phyloP scores from a whole-genome alignment of 2,888 invertebrate genomes.

The Furcula furcula region DNA sequence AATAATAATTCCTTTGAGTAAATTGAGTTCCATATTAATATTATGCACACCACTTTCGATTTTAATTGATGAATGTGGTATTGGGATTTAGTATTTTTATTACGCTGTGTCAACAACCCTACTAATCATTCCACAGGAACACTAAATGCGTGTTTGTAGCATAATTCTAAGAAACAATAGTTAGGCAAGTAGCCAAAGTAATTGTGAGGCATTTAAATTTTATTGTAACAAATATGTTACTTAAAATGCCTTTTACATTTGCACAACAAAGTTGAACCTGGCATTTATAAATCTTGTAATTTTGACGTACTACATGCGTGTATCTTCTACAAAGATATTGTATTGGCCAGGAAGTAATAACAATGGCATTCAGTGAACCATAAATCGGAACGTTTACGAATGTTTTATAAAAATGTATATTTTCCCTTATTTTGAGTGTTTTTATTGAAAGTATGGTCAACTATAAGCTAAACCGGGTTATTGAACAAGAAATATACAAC shows the following conservation, averaged over 20 bases:
- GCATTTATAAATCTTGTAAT: background rate
- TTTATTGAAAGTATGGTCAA: too few relatives aligned
- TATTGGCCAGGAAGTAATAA: background rate
- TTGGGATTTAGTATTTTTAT: background rate
- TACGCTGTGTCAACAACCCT: background rate
- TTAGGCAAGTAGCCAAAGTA: constrained; percentile 14
- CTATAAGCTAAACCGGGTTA: too few relatives aligned
- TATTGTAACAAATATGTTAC: background rate
- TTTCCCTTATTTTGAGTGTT: too few relatives aligned
- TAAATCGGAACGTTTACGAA: too few relatives aligned
- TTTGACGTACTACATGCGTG: background rate
- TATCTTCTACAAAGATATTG: too few relatives aligned
- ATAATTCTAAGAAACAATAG: constrained; percentile 4
- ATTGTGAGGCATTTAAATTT: background rate
- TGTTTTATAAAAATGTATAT: too few relatives aligned
- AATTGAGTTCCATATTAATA: too few relatives aligned
- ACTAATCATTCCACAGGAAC: constrained; percentile 7
- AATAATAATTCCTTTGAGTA: too few relatives aligned
- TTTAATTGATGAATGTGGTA: background rate
- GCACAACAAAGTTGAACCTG: background rate
- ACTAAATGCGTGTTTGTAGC: constrained; percentile 7
- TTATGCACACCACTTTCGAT: too few relatives aligned
- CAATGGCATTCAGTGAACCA: too few relatives aligned
- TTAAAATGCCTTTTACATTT: background rate
- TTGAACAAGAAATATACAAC: too few relatives aligned